These are phyloP conservation scores for Limnephilus rhombicus DNA, from an alignment of 2,888 invertebrate species.

Conservation along the genomic window DNA sequence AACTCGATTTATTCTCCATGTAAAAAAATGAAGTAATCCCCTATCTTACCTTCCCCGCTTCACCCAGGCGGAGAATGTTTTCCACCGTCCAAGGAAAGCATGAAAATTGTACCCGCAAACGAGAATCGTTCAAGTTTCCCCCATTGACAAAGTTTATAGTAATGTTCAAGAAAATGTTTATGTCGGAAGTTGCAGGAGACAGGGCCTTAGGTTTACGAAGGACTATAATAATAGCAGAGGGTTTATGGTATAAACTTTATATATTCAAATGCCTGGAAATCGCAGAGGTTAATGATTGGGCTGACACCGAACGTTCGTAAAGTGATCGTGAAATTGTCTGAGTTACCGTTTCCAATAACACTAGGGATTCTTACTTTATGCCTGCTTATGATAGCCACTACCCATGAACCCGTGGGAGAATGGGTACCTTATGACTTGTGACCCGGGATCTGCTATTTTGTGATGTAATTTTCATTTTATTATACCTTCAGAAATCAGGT, in stretches of 20 bases:
- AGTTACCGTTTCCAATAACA: slow-evolving; percentile 51
- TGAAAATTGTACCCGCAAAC: too few relatives aligned
- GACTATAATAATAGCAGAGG: neutral
- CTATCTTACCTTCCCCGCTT: too few relatives aligned
- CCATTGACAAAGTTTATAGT: too few relatives aligned
- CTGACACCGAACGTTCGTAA: slow-evolving; percentile 36
- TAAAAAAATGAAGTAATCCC: too few relatives aligned
- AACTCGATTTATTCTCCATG: too few relatives aligned
- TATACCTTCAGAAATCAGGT: neutral
- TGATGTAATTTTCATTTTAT: neutral
- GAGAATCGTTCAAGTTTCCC: too few relatives aligned
- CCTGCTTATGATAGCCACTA: neutral
- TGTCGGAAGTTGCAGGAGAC: too few relatives aligned
- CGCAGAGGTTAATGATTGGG: slow-evolving; percentile 40
- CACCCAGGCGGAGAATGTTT: too few relatives aligned
- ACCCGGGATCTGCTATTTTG: neutral
- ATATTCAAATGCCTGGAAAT: slow-evolving; percentile 7
- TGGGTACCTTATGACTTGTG: neutral
- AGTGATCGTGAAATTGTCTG: slow-evolving; percentile 36
- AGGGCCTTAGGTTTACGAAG: neutral
- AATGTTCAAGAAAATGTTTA: too few relatives aligned
- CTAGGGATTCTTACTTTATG: slow-evolving; percentile 16
- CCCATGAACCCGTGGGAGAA: slow-evolving; percentile 37
- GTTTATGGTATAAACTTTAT: neutral
- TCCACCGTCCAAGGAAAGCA: too few relatives aligned